Percentiles rank a stretch among this genome's conserved stretches.
Evolutionary conservation across 2,113 vertebrate genomes (phyloP).

Genomic region (Anhinga anhinga): DNA sequence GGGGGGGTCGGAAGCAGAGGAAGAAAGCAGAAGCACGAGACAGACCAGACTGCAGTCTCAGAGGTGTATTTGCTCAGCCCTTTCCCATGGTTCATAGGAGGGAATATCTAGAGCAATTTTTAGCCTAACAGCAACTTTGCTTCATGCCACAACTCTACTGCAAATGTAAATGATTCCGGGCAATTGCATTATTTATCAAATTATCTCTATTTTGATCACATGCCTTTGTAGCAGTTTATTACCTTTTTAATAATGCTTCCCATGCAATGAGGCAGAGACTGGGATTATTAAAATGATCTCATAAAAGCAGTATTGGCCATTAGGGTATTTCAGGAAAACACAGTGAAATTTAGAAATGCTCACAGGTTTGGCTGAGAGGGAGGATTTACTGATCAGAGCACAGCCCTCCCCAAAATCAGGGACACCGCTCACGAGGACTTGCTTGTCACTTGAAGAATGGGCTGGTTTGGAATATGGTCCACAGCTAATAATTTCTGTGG

Average conservation of each 20-base stretch:
- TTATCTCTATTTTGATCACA: neutral
- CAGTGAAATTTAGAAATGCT: neutral
- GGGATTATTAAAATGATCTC: slow-evolving; percentile 22
- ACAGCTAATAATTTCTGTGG: neutral
- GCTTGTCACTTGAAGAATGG: neutral
- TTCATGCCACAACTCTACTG: neutral
- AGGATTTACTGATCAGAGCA: neutral
- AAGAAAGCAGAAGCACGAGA: neutral
- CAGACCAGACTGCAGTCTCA: neutral
- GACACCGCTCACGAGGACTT: fast-evolving
- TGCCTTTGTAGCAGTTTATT: neutral
- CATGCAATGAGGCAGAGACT: neutral
- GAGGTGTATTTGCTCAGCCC: neutral
- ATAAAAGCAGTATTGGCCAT: neutral
- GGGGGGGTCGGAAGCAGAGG: neutral
- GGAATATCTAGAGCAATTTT: neutral
- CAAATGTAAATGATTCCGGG: neutral
- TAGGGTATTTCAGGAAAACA: neutral
- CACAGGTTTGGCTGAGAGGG: neutral
- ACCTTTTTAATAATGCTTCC: neutral
- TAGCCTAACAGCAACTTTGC: neutral
- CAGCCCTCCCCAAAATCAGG: neutral
- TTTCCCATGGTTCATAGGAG: neutral
- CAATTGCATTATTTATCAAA: slow-evolving; percentile 53
- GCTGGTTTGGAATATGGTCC: fast-evolving